phyloP scores from a whole-genome alignment of 2,797 vertebrate genomes.

The Smutsia gigantea region DNA sequence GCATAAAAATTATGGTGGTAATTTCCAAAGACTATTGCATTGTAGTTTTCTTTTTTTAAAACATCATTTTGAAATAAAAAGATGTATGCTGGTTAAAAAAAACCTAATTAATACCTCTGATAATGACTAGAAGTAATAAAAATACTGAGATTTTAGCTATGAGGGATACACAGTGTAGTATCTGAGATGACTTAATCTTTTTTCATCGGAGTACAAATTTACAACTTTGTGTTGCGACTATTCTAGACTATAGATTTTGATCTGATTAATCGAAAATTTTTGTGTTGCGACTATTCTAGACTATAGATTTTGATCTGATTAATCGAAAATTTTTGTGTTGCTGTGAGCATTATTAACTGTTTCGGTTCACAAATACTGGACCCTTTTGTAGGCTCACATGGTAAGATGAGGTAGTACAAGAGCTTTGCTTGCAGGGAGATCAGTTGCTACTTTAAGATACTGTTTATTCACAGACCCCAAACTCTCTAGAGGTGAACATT shows the following conservation, averaged over 20 bases:
- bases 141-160: not conserved
- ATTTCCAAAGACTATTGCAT: slow-evolving; percentile 39
- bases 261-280: not conserved
- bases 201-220: slow-evolving; percentile 2
- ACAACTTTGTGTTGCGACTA: not conserved
- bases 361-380: not conserved
- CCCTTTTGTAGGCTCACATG: not conserved
- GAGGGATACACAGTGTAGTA: not conserved
- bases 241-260: not conserved
- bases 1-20: slow-evolving; percentile 30
- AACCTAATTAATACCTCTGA: not conserved
- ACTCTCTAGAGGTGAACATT: not conserved
- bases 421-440: not conserved
- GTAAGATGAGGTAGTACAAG: not conserved
- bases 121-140: slow-evolving; percentile 27
- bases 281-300: not conserved
- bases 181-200: not conserved
- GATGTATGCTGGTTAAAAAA: not conserved
- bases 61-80: slow-evolving; percentile 35
- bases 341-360: not conserved
- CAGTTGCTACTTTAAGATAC: not conserved
- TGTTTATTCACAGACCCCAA: not conserved
- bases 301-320: not conserved
- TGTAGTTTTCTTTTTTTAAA: not conserved
- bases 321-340: not conserved